Evolutionary conservation across 37 sponge, comb jelly and placozoan species (phyloP), one percentile per base, ranked within the genome.

Genomic region (Spongilla lacustris): DNA sequence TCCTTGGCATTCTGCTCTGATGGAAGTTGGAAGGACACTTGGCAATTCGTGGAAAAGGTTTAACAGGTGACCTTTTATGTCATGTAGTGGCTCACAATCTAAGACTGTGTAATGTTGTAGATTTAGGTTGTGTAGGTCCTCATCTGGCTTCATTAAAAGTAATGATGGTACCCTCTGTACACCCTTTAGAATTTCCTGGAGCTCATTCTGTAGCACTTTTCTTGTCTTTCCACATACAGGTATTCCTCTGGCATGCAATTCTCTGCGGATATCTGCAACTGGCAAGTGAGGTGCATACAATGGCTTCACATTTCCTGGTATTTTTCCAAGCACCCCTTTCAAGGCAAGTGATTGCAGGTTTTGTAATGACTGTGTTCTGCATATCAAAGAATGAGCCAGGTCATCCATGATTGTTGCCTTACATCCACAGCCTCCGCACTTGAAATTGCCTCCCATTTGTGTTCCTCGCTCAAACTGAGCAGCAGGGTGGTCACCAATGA

Each of bases 401-500:
- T 86, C 85, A 36, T 74, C 73, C 27, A 78, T 58, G 25, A 24
- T 78, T 14, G 12, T 12, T 72, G 36, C 79, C 46, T 46, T 46
- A 46, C 46, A 46, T 8, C 46, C 79, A 78, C 86, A 86, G 14
- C 71, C 35, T 30, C 85, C 69, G 69, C 86, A 86, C 21, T 49
- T 27, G 69, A 41, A 77, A n/a, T 41, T 77, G 32, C 86, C 86
- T 36, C 86, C 86, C 77, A 46, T 29, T 35, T 86, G 86, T n/a
- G 86, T 78, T 1, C 86, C 86, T 30, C 76, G 35, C 50, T 85
- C 85, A 75, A 77, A 85, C 76, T 74, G 69, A 23, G 32, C 67
- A n/a, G 86, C 86, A n/a, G 77, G 77, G 22, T 86, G 68, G 80
- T 86, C 79, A 25, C 86, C 86, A 23, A 77, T 27, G 71, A 86